phyloP scores from a whole-genome alignment of 2,797 vertebrate species.

The Pipistrellus pipistrellus region DNA sequence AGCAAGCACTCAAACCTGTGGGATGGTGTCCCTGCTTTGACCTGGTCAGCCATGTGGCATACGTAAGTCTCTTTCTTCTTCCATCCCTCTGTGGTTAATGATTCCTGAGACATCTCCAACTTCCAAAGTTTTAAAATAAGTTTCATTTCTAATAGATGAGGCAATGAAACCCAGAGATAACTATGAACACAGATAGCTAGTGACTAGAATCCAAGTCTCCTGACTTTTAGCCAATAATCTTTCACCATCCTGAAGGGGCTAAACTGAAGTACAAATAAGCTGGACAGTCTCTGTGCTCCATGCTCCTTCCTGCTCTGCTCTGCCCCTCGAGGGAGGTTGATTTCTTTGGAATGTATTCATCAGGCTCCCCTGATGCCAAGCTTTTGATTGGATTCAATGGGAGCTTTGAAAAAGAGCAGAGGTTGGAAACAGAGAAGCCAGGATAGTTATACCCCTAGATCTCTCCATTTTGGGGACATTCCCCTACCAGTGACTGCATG shows the following conservation, averaged over 20 bases:
- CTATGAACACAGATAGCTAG: not conserved
- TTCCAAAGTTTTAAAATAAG: not conserved
- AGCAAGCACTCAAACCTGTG: not conserved
- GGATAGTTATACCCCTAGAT: not conserved
- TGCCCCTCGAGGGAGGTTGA: not conserved
- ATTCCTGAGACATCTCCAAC: not conserved
- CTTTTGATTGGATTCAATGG: not conserved
- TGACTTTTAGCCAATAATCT: not conserved
- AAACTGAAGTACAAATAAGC: not conserved
- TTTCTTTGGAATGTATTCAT: not conserved
- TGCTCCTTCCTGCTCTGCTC: not conserved
- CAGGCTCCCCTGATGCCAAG: not conserved
- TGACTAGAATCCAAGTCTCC: not conserved
- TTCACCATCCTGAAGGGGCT: not conserved
- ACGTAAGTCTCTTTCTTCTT: not conserved
- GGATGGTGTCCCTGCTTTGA: not conserved
- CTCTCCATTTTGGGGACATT: not conserved
- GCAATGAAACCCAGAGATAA: constrained; percentile 32
- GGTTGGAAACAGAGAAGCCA: not conserved
- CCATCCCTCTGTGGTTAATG: not conserved
- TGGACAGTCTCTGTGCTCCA: not conserved
- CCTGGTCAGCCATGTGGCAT: not conserved
- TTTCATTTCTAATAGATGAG: not conserved
- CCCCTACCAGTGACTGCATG: not conserved
- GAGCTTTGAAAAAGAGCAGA: not conserved